A percentile compares a stretch with the other conserved stretches of the same genome.
These are phyloP conservation scores for Brachionus plicatilis DNA, from an alignment of 1,140 invertebrate genomes.

Conservation along the genomic window DNA sequence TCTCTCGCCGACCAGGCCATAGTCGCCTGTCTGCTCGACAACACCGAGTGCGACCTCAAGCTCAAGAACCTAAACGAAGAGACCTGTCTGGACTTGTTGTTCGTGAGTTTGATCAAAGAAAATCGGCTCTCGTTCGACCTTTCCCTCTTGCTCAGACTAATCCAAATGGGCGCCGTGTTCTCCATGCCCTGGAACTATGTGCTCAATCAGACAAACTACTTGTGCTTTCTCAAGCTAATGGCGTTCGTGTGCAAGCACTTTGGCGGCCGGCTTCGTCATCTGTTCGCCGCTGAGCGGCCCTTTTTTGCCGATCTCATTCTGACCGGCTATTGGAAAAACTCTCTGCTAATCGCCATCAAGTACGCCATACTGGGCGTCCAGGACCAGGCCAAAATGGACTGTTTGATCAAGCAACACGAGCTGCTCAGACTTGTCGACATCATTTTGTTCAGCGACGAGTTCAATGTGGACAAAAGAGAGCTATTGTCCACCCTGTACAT, in stretches of 20 bases:
- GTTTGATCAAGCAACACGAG: background rate
- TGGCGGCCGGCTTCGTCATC: background rate
- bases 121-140: background rate
- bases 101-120: background rate
- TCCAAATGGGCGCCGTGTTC: background rate
- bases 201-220: background rate
- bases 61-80: conserved; percentile 20
- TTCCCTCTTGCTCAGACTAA: background rate
- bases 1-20: background rate
- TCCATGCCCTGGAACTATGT: conserved; percentile 35
- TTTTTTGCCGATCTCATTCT: conserved; percentile 9
- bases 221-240: background rate
- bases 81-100: background rate
- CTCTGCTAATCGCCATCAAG: background rate
- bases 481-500: background rate
- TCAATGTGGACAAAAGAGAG: background rate
- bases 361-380: background rate
- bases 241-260: conserved; percentile 23
- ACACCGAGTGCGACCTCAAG: conserved; percentile 28
- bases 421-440: background rate
- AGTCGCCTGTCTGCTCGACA: background rate
- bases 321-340: conserved; percentile 18
- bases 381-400: background rate
- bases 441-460: background rate
- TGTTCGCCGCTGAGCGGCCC: background rate